Percentiles rank a stretch among this genome's conserved stretches.
These are phyloP conservation scores for Calcarius lapponicus DNA, from an alignment of 2,797 vertebrate species.

Conservation along the genomic window DNA sequence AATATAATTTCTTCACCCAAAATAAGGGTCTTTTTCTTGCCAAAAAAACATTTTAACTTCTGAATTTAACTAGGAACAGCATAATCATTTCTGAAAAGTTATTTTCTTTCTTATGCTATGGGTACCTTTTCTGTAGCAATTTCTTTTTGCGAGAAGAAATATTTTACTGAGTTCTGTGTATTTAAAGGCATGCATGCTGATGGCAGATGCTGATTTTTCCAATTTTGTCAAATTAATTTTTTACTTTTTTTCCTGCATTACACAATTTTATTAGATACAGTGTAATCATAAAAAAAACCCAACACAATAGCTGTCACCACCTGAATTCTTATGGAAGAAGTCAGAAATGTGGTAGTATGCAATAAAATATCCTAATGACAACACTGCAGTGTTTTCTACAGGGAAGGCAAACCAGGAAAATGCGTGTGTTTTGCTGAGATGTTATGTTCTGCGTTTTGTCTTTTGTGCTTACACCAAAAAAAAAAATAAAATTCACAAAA, in stretches of 20 bases:
- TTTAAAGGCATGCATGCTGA: not conserved
- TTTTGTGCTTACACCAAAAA: not conserved
- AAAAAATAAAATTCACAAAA: not conserved
- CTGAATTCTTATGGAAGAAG: not conserved
- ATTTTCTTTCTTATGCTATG: not conserved
- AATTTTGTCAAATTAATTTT: not conserved
- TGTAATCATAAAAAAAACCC: not conserved
- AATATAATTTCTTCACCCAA: not conserved
- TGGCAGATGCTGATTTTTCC: not conserved
- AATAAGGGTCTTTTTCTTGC: not conserved
- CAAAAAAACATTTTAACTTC: not conserved
- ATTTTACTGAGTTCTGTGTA: not conserved
- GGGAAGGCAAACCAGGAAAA: not conserved
- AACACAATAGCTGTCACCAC: accelerated
- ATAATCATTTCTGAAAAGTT: not conserved
- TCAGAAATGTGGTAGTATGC: not conserved
- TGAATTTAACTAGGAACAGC: not conserved
- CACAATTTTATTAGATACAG: not conserved
- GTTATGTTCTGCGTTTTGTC: not conserved
- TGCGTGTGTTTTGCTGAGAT: not conserved
- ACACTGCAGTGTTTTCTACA: not conserved
- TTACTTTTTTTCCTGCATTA: not conserved
- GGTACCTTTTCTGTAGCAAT: not conserved
- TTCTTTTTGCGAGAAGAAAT: not conserved
- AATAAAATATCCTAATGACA: not conserved